Evolutionary conservation across 2,797 vertebrate genomes (phyloP).

Genomic region (Ctenochaetus hawaiiensis): DNA sequence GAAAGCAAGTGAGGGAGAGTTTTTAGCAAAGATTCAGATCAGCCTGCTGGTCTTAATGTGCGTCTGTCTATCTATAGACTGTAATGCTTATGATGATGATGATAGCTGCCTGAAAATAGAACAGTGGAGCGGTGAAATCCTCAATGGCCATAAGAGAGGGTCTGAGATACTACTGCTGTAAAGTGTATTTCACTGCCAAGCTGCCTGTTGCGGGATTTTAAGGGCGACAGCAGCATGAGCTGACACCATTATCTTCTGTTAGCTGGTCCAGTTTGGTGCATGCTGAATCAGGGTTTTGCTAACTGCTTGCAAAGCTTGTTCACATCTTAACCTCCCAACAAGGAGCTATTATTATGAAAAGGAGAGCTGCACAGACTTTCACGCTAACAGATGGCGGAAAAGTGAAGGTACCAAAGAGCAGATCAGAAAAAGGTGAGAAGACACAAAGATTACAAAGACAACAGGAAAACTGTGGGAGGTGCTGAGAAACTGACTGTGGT

Average conservation of each 20-base stretch:
- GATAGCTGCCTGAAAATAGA: conserved; percentile 59
- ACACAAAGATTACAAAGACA: conserved; percentile 36
- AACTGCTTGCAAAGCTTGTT: conserved; percentile 54
- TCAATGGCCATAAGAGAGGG: conserved; percentile 30
- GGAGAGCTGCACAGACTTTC: conserved; percentile 48
- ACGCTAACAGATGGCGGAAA: conserved; percentile 61
- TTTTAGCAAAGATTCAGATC: conserved; percentile 61
- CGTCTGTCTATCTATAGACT: conserved; percentile 45
- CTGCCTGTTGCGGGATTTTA: conserved; percentile 26
- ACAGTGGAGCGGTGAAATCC: conserved; percentile 39
- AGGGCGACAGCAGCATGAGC: conserved; percentile 57
- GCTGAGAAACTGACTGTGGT: conserved; percentile 19
- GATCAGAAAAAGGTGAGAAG: conserved; percentile 34
- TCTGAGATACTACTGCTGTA: conserved; percentile 26
- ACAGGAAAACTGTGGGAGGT: conserved; percentile 31
- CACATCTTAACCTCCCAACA: conserved; percentile 68
- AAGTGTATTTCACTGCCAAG: conserved; percentile 18
- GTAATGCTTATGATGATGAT: conserved; percentile 53
- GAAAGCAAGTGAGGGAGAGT: conserved; percentile 58
- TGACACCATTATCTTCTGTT: conserved; percentile 63
- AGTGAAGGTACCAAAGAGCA: conserved; percentile 48
- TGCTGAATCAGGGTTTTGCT: conserved; percentile 72
- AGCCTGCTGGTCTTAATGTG: conserved; percentile 48
- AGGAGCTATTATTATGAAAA: conserved; percentile 73
- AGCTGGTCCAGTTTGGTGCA: conserved; percentile 61